Conservation (phyloP, 2,888 invertebrate genomes). For the Drosophila neotestacea region DNA sequence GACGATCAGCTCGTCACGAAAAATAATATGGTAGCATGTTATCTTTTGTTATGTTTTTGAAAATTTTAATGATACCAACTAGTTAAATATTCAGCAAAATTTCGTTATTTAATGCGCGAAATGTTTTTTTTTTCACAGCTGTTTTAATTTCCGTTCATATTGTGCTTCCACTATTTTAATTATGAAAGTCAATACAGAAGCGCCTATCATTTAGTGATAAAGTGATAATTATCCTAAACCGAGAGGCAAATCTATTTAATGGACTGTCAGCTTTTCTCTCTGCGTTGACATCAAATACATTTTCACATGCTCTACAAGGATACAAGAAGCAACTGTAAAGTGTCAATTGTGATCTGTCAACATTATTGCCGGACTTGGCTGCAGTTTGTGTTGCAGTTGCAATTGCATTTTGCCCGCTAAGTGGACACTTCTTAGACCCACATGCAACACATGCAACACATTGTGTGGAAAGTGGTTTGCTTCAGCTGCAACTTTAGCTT, state of each 20-base stretch:
- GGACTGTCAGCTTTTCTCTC: conserved; percentile 13
- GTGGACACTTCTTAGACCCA: conserved; percentile 27
- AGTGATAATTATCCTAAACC: background rate
- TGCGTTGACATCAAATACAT: conserved; percentile 3
- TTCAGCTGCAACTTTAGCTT: conserved; percentile 3
- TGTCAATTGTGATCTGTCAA: conserved; percentile 37
- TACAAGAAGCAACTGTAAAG: conserved; percentile 18
- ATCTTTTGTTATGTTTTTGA: too few species aligned
- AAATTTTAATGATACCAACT: too few species aligned
- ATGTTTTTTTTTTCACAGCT: too few species aligned
- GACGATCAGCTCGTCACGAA: too few species aligned
- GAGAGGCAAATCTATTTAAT: conserved; percentile 5
- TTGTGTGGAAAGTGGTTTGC: conserved; percentile 46
- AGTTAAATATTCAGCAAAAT: too few species aligned
- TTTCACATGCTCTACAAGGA: conserved; percentile 44
- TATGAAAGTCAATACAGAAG: too few species aligned
- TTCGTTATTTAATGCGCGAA: too few species aligned
- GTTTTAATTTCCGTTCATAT: too few species aligned
- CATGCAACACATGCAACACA: conserved; percentile 9
- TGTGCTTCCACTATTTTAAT: background rate
- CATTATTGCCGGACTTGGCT: conserved; percentile 14
- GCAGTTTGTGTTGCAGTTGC: conserved; percentile 10
- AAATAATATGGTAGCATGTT: too few species aligned
- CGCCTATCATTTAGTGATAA: background rate
- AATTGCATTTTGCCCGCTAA: conserved; percentile 8